phyloP scores from a whole-genome alignment of 2,888 invertebrate species.

The Euplexia lucipara region DNA sequence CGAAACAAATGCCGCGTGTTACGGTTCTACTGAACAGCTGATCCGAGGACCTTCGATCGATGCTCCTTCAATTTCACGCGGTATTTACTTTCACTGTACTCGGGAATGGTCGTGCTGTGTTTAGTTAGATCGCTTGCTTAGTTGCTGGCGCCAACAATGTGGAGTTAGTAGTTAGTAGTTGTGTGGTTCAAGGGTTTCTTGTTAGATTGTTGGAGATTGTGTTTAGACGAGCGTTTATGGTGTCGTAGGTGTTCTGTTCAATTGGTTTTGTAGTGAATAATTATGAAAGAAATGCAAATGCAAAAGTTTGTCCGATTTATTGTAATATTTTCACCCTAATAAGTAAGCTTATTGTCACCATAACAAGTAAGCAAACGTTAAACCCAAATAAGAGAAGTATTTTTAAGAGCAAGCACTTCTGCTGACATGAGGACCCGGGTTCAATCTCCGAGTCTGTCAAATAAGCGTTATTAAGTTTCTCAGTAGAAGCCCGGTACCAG shows the following conservation, averaged over 20 bases:
- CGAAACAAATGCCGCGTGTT: slow-evolving; percentile 58
- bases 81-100: slow-evolving; percentile 81
- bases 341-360: too few relatives aligned
- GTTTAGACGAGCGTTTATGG: slow-evolving; percentile 20
- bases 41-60: slow-evolving; percentile 72
- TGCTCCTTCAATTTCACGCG: slow-evolving; percentile 81
- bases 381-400: too few relatives aligned
- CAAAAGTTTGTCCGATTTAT: too few relatives aligned
- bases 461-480: too few relatives aligned
- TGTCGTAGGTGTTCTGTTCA: background rate
- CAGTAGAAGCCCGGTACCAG: too few relatives aligned
- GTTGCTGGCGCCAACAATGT: slow-evolving; percentile 40
- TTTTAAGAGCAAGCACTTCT: too few relatives aligned
- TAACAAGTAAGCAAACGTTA: too few relatives aligned
- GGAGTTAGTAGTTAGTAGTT: slow-evolving; percentile 28
- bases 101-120: slow-evolving; percentile 62
- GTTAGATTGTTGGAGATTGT: slow-evolving; percentile 18
- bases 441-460: too few relatives aligned
- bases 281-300: too few relatives aligned
- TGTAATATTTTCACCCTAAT: too few relatives aligned
- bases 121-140: slow-evolving; percentile 53
- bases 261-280: background rate
- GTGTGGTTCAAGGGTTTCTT: slow-evolving; percentile 25
- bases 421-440: too few relatives aligned
- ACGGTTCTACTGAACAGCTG: slow-evolving; percentile 64